phyloP scores from a whole-genome alignment of 1,140 invertebrate species.

The Andrena cerasifolii region DNA sequence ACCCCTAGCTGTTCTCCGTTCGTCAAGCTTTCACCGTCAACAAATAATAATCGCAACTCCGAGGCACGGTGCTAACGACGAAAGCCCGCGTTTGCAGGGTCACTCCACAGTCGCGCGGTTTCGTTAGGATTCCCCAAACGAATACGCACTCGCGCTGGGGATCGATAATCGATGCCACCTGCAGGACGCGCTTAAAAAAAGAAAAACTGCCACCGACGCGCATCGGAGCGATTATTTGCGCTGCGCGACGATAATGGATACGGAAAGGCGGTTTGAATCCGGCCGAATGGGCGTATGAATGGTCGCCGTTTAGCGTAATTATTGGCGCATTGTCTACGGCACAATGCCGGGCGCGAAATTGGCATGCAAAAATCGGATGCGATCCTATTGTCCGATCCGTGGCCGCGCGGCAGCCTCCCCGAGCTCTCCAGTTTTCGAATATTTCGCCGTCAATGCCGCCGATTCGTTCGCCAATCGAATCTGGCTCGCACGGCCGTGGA shows the following conservation, averaged over 20 bases:
- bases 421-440: conserved; percentile 71
- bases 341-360: conserved; percentile 81
- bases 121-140: neutral
- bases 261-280: conserved; percentile 81
- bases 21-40: too few relatives aligned
- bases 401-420: conserved; percentile 50
- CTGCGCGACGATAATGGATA: conserved; percentile 80
- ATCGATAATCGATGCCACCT: conserved; percentile 60
- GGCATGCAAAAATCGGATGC: conserved; percentile 82
- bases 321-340: conserved; percentile 81
- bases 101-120: too few relatives aligned
- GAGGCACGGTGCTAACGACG: too few relatives aligned
- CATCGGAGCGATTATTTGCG: conserved; percentile 78
- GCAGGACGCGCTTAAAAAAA: conserved; percentile 48
- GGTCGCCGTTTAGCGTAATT: conserved; percentile 81
- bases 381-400: conserved; percentile 80
- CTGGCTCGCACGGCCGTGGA: conserved; percentile 22
- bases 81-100: too few relatives aligned
- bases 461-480: conserved; percentile 62
- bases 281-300: conserved; percentile 81
- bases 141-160: conserved; percentile 18
- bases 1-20: too few relatives aligned
- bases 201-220: conserved; percentile 60
- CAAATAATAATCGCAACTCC: too few relatives aligned
- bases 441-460: conserved; percentile 67